These are phyloP conservation scores for Drosophila ironensis DNA, from an alignment of 1,140 invertebrate species.

Conservation along the genomic window DNA sequence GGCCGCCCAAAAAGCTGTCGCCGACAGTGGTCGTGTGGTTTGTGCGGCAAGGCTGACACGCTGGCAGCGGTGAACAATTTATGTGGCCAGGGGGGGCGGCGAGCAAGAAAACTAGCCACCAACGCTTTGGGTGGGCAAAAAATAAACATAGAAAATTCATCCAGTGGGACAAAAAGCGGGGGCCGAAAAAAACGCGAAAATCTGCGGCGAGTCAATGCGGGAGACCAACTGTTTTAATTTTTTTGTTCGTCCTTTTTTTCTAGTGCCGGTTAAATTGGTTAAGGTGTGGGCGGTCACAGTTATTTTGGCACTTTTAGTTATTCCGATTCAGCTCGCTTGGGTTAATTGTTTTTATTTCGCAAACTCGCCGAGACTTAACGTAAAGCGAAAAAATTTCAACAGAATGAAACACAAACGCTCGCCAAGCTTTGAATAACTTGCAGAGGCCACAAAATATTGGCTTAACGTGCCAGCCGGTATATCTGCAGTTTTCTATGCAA, in stretches of 20 bases:
- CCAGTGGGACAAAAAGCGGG: not conserved
- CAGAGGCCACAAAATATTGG: slow-evolving; percentile 72
- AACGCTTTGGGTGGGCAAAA: not conserved
- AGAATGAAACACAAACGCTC: slow-evolving; percentile 31
- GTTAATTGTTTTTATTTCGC: slow-evolving; percentile 68
- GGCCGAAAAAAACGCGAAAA: slow-evolving; percentile 54
- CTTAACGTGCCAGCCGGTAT: slow-evolving; percentile 68
- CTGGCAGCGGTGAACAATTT: slow-evolving; percentile 52
- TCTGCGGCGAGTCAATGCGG: slow-evolving; percentile 64
- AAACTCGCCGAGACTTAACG: slow-evolving; percentile 29
- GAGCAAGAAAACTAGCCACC: slow-evolving; percentile 1
- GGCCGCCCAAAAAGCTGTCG: slow-evolving; percentile 1
- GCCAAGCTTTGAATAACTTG: slow-evolving; percentile 70
- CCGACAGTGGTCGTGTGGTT: slow-evolving; percentile 10
- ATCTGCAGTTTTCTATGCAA: slow-evolving; percentile 45
- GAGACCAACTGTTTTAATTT: slow-evolving; percentile 24
- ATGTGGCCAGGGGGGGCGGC: slow-evolving; percentile 37
- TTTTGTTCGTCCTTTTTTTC: not conserved
- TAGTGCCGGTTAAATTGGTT: slow-evolving; percentile 2
- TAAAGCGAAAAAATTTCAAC: slow-evolving; percentile 7
- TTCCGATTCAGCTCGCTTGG: slow-evolving; percentile 36
- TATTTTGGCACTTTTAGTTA: not conserved
- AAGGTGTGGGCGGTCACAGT: slow-evolving; percentile 2
- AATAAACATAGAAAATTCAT: not conserved
- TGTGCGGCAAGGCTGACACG: slow-evolving; percentile 38